These are phyloP conservation scores for Chlamydotis undulata DNA, from an alignment of 2,113 vertebrate species.

Conservation along the genomic window DNA sequence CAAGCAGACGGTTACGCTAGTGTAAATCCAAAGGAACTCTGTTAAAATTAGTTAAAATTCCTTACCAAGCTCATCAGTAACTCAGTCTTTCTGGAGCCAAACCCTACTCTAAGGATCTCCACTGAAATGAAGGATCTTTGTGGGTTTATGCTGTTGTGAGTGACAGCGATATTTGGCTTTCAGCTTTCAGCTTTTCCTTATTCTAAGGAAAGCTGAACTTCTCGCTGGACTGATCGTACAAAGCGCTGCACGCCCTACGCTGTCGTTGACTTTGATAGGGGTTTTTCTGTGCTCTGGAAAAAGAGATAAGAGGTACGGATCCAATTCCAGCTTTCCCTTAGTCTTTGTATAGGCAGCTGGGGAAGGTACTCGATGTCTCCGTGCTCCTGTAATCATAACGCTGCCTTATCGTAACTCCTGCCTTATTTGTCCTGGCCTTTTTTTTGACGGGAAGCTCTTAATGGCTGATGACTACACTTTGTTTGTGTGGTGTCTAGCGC, in stretches of 20 bases:
- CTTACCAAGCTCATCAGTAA: not conserved
- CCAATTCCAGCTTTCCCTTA: not conserved
- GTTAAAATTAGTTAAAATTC: slow-evolving; percentile 32
- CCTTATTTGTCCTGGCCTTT: not conserved
- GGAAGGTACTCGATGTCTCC: not conserved
- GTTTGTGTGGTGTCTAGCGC: not conserved
- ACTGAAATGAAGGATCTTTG: not conserved
- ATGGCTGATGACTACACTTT: not conserved
- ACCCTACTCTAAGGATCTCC: not conserved
- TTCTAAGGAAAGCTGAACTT: slow-evolving; percentile 9
- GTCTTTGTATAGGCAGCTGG: not conserved
- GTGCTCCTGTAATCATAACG: not conserved
- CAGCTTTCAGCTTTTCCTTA: not conserved
- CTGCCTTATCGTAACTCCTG: not conserved
- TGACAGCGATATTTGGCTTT: slow-evolving; percentile 1
- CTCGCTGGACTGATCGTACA: not conserved
- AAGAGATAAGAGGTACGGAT: not conserved
- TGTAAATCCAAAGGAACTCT: slow-evolving; percentile 20
- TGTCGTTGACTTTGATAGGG: not conserved
- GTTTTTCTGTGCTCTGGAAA: not conserved
- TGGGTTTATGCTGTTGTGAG: not conserved
- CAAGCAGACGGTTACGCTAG: not conserved
- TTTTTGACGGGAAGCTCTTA: not conserved
- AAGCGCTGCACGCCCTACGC: not conserved
- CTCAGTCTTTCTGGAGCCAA: not conserved